Conservation (phyloP, 2,797 vertebrate genomes). For the Chaetodon trifasciatus region DNA sequence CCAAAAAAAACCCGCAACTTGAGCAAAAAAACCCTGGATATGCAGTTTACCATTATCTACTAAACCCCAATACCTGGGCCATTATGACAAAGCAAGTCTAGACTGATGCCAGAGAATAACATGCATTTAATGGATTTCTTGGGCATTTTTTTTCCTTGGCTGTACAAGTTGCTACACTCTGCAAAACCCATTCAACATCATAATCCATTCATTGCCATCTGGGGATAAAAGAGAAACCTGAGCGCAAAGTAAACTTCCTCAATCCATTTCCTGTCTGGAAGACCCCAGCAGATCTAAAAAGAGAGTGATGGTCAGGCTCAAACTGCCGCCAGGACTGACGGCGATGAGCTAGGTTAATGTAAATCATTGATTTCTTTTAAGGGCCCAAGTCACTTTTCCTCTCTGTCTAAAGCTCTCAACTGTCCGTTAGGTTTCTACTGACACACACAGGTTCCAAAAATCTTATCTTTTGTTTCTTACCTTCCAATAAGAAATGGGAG, state of each 20-base stretch:
- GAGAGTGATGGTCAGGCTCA: conserved; percentile 76
- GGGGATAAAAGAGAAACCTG: conserved; percentile 75
- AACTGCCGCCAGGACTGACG: conserved; percentile 69
- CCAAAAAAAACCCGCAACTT: conserved; percentile 20
- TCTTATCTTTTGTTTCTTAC: conserved; percentile 83
- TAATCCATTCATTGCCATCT: conserved; percentile 75
- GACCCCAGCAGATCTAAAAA: conserved; percentile 72
- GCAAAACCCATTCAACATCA: conserved; percentile 71
- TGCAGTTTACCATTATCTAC: conserved; percentile 30
- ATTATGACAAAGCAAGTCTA: conserved; percentile 47
- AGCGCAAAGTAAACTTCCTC: conserved; percentile 83
- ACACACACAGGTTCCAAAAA: conserved; percentile 66
- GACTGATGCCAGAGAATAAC: conserved; percentile 55
- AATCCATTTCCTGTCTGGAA: conserved; percentile 81
- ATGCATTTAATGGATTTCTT: conserved; percentile 72
- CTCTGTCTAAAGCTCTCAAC: conserved; percentile 68
- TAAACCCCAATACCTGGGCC: conserved; percentile 39
- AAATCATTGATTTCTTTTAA: conserved; percentile 85
- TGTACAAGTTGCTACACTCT: conserved; percentile 69
- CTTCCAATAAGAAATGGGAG: conserved; percentile 82
- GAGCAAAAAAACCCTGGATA: conserved; percentile 26
- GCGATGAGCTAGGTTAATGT: conserved; percentile 82
- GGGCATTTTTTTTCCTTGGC: conserved; percentile 32
- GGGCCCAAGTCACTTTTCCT: conserved; percentile 74
- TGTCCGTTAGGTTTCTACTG: conserved; percentile 58